These are phyloP conservation scores for Prunella fulvescens DNA, from an alignment of 2,113 vertebrate genomes.

Conservation along the genomic window DNA sequence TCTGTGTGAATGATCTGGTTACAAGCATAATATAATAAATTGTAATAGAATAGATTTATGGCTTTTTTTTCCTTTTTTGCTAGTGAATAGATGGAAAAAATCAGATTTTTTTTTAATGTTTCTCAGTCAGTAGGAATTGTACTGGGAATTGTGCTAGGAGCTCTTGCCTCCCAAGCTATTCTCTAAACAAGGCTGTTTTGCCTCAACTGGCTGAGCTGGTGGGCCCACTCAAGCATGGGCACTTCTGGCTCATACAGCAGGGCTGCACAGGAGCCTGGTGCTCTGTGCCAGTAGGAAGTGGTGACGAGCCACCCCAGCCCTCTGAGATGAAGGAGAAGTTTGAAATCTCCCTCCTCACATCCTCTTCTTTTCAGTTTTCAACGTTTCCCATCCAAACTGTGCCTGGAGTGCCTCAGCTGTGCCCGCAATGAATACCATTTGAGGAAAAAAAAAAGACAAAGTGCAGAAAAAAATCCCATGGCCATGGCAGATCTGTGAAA, in stretches of 20 bases:
- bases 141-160: not conserved
- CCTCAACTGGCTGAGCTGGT: not conserved
- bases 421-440: not conserved
- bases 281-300: not conserved
- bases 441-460: not conserved
- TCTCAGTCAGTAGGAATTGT: not conserved
- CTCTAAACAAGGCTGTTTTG: not conserved
- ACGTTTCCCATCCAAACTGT: not conserved
- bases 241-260: not conserved
- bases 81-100: slow-evolving; percentile 29
- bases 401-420: not conserved
- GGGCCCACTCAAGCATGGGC: not conserved
- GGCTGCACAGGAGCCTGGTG: not conserved
- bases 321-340: not conserved
- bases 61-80: not conserved
- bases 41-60: slow-evolving; percentile 10
- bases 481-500: not conserved
- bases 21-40: slow-evolving; percentile 45
- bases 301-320: accelerated
- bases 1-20: slow-evolving; percentile 2
- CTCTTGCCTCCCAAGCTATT: not conserved
- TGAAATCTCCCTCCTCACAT: not conserved
- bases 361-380: not conserved
- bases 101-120: not conserved
- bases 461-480: not conserved